These are phyloP conservation scores for Brienomyrus brachyistius DNA, from an alignment of 2,113 vertebrate genomes.

Conservation along the genomic window DNA sequence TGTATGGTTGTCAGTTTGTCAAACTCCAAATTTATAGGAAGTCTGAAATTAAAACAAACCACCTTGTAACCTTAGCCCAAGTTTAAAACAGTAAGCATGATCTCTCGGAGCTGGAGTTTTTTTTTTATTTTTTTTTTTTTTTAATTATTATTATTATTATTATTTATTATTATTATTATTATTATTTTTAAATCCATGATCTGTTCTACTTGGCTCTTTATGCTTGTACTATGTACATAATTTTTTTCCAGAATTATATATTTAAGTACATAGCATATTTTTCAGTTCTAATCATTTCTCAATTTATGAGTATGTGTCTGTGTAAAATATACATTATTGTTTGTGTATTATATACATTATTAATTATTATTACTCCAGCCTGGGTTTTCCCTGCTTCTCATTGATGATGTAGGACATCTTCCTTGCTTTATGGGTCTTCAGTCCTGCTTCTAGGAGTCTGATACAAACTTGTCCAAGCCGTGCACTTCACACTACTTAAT, in stretches of 20 bases:
- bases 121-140: too few species aligned
- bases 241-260: too few species aligned
- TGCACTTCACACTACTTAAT: too few species aligned
- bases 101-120: neutral
- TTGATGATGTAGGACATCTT: neutral
- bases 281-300: neutral
- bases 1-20: neutral
- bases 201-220: neutral
- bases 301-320: neutral
- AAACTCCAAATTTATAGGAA: neutral
- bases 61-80: neutral
- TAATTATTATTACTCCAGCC: neutral
- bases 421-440: neutral
- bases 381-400: neutral
- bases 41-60: neutral
- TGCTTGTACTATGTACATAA: neutral
- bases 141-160: too few species aligned
- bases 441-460: too few species aligned
- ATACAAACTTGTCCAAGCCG: too few species aligned
- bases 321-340: neutral
- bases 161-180: too few species aligned
- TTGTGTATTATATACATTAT: neutral
- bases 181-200: neutral
- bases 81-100: neutral
- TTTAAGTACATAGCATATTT: too few species aligned